A percentile compares a stretch with the other conserved stretches of the same genome.
Conservation (phyloP, 2,888 invertebrate species). For the Lottia gigantea region DNA sequence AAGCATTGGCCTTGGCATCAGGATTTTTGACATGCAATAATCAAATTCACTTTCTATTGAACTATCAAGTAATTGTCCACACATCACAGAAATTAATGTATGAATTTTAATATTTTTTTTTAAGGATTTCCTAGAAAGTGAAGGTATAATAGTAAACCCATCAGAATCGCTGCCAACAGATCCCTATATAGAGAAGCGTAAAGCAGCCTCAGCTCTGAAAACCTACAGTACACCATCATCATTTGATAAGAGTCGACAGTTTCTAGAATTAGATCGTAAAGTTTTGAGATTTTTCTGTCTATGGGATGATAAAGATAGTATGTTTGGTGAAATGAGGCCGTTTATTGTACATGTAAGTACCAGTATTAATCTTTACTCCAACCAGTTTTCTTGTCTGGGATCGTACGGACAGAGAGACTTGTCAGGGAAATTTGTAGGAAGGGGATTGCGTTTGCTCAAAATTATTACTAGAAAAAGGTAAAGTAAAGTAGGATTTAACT, state of each 20-base stretch:
- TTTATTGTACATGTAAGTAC: conserved; percentile 75
- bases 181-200: conserved; percentile 72
- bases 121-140: conserved; percentile 84
- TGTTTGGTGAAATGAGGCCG: conserved; percentile 69
- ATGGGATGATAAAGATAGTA: conserved; percentile 71
- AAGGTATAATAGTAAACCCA: conserved; percentile 81
- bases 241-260: conserved; percentile 76
- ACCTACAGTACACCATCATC: conserved; percentile 64
- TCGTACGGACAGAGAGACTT: neutral
- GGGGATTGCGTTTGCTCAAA: neutral
- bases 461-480: neutral
- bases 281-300: conserved; percentile 74
- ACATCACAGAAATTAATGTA: neutral
- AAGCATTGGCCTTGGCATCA: no score
- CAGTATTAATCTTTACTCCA: neutral
- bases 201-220: conserved; percentile 55
- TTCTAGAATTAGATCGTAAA: conserved; percentile 83
- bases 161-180: conserved; percentile 80
- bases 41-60: no score
- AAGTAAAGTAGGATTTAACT: no score
- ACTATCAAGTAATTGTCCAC: no score
- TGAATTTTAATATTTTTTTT: conserved; percentile 29
- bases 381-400: no score
- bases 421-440: neutral
- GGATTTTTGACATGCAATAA: no score